Conservation (phyloP, 2,888 invertebrate species). For the Achlya flavicornis region DNA sequence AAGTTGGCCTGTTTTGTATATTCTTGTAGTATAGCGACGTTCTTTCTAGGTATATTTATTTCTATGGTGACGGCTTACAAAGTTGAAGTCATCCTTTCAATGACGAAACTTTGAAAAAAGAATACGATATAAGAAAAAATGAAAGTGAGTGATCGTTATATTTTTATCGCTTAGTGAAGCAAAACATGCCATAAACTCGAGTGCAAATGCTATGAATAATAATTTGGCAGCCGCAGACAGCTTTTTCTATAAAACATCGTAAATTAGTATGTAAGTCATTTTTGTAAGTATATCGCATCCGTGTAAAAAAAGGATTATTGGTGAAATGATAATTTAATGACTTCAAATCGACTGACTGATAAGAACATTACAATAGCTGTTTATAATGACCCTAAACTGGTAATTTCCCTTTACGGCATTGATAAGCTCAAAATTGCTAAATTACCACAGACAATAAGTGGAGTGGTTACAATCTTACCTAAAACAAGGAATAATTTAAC, state of each 20-base stretch:
- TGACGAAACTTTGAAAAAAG: constrained; percentile 16
- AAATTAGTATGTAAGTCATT: background rate
- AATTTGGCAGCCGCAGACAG: constrained; percentile 16
- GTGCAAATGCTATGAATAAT: constrained; percentile 21
- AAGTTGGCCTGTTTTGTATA: too few species aligned
- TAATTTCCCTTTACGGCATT: background rate
- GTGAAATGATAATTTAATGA: background rate
- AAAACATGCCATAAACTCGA: constrained; percentile 20
- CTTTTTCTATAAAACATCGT: background rate
- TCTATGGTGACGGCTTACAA: background rate
- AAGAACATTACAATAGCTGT: background rate
- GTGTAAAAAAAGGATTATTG: background rate
- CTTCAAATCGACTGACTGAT: background rate
- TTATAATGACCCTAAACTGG: background rate
- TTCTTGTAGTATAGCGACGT: too few species aligned
- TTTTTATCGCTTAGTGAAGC: constrained; percentile 28
- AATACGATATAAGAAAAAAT: constrained; percentile 22
- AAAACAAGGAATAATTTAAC: too few species aligned
- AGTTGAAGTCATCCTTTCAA: constrained; percentile 17
- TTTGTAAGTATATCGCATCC: background rate
- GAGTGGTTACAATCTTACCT: background rate
- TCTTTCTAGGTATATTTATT: too few species aligned
- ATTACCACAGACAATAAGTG: background rate
- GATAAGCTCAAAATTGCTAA: background rate
- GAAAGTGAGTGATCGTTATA: constrained; percentile 32